A percentile compares a stretch with the other conserved stretches of the same genome.
Conservation (phyloP, 2,888 invertebrate genomes). For the Eugnorisma glareosa region DNA sequence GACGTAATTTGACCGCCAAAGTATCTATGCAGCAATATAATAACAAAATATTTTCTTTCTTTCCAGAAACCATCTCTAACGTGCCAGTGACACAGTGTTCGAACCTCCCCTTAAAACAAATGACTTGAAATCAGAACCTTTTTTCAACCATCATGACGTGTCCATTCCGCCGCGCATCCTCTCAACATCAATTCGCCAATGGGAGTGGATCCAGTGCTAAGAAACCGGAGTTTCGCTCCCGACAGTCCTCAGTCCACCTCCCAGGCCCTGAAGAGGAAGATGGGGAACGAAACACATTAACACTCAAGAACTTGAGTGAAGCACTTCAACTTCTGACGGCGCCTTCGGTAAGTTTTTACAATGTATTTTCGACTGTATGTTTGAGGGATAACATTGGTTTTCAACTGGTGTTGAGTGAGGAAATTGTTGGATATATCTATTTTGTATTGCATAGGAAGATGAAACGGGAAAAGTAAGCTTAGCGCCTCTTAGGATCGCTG, state of each 20-base stretch:
- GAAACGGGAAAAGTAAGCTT: constrained; percentile 51
- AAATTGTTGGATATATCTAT: constrained; percentile 33
- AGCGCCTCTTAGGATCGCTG: constrained; percentile 32
- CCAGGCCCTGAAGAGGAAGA: constrained; percentile 91
- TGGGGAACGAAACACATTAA: constrained; percentile 92
- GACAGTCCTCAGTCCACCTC: constrained; percentile 92
- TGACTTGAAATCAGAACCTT: constrained; percentile 55
- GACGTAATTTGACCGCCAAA: background rate
- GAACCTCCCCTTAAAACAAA: constrained; percentile 39
- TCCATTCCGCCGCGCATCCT: constrained; percentile 90
- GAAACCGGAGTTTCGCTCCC: constrained; percentile 87
- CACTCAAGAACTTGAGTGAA: constrained; percentile 94
- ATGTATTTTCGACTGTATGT: constrained; percentile 8
- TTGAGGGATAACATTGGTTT: constrained; percentile 11
- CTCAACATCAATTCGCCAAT: constrained; percentile 90
- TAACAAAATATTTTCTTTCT: constrained; percentile 19
- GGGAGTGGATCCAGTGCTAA: constrained; percentile 83
- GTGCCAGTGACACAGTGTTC: constrained; percentile 45
- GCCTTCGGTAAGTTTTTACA: constrained; percentile 92
- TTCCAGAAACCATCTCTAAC: constrained; percentile 52
- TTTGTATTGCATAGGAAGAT: constrained; percentile 41
- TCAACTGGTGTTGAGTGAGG: background rate
- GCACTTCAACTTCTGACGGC: constrained; percentile 95
- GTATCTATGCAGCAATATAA: background rate
- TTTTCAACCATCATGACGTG: constrained; percentile 84